These are phyloP conservation scores for Galerucella nymphaeae DNA, from an alignment of 2,888 invertebrate species.

Conservation along the genomic window DNA sequence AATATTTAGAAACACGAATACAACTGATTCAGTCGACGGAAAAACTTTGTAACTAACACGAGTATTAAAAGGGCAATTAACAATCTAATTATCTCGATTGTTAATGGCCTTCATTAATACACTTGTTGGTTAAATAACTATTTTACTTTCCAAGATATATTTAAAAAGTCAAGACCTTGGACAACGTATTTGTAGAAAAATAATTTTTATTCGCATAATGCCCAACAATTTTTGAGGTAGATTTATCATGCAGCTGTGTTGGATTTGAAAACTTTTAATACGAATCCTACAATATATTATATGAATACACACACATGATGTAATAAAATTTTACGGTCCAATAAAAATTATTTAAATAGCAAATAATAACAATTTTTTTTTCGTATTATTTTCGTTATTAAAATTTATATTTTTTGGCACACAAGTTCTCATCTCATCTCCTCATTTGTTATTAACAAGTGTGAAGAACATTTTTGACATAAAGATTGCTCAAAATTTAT, in stretches of 20 bases:
- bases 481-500: no score
- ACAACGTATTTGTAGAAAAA: neutral
- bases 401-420: neutral
- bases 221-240: slow-evolving; percentile 6
- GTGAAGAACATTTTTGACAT: no score
- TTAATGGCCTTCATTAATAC: no score
- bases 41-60: no score
- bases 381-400: neutral
- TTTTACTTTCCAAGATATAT: slow-evolving; percentile 3
- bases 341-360: neutral
- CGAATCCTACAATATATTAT: neutral
- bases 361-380: neutral
- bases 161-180: neutral
- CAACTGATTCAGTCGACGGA: no score
- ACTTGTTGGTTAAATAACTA: no score
- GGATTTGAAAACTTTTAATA: neutral
- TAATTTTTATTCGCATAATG: neutral
- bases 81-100: no score
- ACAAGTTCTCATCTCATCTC: neutral
- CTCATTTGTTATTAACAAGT: neutral
- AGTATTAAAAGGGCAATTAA: no score
- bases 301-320: neutral
- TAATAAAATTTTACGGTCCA: neutral
- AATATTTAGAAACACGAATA: no score
- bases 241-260: neutral